phyloP scores from a whole-genome alignment of 2,888 invertebrate species.

The Zelleria hepariella region DNA sequence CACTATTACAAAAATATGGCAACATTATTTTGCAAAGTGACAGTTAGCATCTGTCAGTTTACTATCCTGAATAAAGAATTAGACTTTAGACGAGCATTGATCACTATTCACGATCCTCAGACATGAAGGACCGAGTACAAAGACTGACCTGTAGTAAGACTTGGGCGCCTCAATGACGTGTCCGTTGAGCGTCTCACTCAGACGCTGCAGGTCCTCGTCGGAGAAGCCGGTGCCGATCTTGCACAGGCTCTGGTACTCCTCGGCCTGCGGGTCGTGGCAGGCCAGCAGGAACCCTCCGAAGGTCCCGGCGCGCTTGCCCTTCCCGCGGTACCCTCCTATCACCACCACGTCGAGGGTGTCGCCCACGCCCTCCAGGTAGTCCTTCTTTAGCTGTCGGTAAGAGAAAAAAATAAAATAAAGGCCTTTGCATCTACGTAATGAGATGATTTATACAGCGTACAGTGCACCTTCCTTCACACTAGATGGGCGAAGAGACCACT shows the following conservation, averaged over 20 bases:
- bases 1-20: too few species aligned
- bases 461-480: too few species aligned
- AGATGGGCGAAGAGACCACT: too few species aligned
- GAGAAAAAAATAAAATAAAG: neutral
- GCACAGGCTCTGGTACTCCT: constrained; percentile 85
- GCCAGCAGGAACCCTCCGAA: constrained; percentile 97
- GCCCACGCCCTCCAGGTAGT: constrained; percentile 96
- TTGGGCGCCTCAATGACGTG: constrained; percentile 82
- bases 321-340: constrained; percentile 93
- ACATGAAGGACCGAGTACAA: too few species aligned
- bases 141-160: constrained; percentile 80
- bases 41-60: too few species aligned
- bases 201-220: constrained; percentile 87
- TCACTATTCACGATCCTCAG: too few species aligned
- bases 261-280: constrained; percentile 90
- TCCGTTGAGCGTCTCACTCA: constrained; percentile 81
- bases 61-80: too few species aligned
- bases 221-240: constrained; percentile 94
- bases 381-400: constrained; percentile 84
- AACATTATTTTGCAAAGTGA: too few species aligned
- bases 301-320: constrained; percentile 91
- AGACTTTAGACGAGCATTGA: too few species aligned
- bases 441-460: too few species aligned
- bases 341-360: constrained; percentile 97
- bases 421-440: too few species aligned